Base-by-base conservation (phyloP, 2,888 invertebrate genomes). In the Cryptus armator region DNA sequence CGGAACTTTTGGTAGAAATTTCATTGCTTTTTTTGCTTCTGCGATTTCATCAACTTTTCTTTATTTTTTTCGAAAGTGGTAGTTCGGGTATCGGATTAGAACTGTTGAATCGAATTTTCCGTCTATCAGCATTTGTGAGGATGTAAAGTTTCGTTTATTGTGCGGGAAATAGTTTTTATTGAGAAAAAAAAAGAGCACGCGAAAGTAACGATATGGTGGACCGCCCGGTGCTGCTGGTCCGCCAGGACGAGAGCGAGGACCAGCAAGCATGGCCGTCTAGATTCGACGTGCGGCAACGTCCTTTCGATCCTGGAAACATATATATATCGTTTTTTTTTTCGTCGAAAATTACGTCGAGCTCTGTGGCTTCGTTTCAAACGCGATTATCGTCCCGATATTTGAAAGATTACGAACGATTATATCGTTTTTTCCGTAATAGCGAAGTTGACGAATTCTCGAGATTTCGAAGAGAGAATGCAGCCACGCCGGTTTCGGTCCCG, bases 181-280 rank as follows among this genome's bases (percentile, higher is more conserved):
- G 12, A 59, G 29, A 32, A 48, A 62, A 62, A 46, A 62, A 71
- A 72, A 72, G 12, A 10, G n/a, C 37, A 67, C 9, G 72, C 67
- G 56, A 68, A 43, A 37, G 74, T 19, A 67, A 77, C 71, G 84
- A 85, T 70, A 81, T 82, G 82, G 85, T 75, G 85, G 75, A 82
- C 85, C 82, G 79, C 75, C 82, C 82, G 75, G 79, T 81, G 81
- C 53, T 78, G 84, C 74, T 80, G 76, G 82, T 85, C 66, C 75
- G 71, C 79, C 66, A 85, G 82, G 85, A 85, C 79, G 82, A 79
- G 56, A 82, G 64, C 84, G 70, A 85, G 82, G 82, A 82, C 75
- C 85, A 76, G 88, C 87, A 85, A 89, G 89, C 88, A 88, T 89
- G 88, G 89, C 88, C 89, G 89, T 86, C 86, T 85, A 72, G 78